A percentile compares a stretch with the other conserved stretches of the same genome.
phyloP scores from a whole-genome alignment of 2,888 invertebrate genomes.

The Limulus polyphemus region DNA sequence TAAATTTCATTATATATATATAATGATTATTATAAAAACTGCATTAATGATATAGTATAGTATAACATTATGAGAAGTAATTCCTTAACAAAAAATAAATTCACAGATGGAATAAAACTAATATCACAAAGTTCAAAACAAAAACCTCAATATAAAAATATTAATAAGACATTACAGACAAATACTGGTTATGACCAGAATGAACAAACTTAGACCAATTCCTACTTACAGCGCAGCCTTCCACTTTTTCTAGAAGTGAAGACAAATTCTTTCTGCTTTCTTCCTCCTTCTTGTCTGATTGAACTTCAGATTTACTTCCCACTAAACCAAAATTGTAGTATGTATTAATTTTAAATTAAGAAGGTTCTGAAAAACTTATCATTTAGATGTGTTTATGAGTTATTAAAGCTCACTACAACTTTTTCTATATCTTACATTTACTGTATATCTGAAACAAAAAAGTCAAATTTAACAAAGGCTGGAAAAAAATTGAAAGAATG shows the following conservation, averaged over 20 bases:
- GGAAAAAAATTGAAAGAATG: no score
- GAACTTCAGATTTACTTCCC: constrained; percentile 32
- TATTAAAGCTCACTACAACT: no score
- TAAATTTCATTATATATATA: no score
- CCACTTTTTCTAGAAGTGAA: constrained; percentile 67
- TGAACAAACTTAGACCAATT: background rate
- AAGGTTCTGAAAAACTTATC: no score
- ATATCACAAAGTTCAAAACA: background rate
- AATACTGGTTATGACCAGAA: no score
- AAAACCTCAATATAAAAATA: background rate
- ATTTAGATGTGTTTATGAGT: no score
- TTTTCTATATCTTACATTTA: background rate
- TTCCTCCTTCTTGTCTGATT: constrained; percentile 33
- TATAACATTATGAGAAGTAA: no score
- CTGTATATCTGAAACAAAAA: background rate
- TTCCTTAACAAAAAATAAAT: no score
- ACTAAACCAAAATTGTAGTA: constrained; percentile 4
- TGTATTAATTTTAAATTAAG: background rate
- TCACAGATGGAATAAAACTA: background rate
- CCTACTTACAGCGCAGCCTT: constrained; percentile 58
- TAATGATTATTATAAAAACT: no score
- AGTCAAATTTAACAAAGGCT: background rate
- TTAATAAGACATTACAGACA: no score
- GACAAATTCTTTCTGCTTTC: constrained; percentile 48
- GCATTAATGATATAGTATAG: no score